Percentiles rank a stretch among this genome's conserved stretches.
phyloP scores from a whole-genome alignment of 2,888 invertebrate species.

The Palloptera scutellata region DNA sequence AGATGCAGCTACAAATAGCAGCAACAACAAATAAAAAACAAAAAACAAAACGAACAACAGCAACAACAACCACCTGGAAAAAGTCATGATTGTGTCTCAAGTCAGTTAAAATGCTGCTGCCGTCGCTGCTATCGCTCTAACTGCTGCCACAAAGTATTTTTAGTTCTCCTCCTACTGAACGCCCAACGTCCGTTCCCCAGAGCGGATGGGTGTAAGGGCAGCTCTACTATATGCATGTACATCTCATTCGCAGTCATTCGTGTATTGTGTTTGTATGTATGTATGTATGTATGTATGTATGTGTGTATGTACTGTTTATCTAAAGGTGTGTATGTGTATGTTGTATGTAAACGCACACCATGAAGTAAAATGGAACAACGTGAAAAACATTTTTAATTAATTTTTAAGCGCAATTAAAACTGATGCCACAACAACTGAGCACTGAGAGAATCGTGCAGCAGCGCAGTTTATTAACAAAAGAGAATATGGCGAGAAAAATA shows the following conservation, averaged over 20 bases:
- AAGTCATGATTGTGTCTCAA: not conserved
- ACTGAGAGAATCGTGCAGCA: too few relatives aligned
- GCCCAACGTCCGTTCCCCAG: too few relatives aligned
- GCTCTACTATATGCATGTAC: too few relatives aligned
- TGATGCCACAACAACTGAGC: not conserved
- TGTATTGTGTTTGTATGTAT: not conserved
- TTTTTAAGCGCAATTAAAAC: conserved; percentile 27
- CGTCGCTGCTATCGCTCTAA: not conserved
- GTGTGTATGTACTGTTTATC: not conserved
- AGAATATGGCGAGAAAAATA: too few relatives aligned
- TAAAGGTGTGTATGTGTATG: too few relatives aligned
- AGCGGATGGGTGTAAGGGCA: too few relatives aligned
- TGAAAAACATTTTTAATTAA: conserved; percentile 24
- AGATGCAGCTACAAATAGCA: not conserved
- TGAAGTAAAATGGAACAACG: conserved; percentile 1
- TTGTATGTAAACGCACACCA: conserved; percentile 12
- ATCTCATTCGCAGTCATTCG: too few relatives aligned
- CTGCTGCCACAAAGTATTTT: too few relatives aligned
- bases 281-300: not conserved
- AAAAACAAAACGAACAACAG: not conserved
- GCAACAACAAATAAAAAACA: not conserved
- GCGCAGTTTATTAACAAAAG: too few relatives aligned
- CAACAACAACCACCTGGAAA: not conserved
- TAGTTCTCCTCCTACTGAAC: too few relatives aligned
- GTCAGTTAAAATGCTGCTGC: not conserved